Evolutionary conservation across 2,888 invertebrate species (phyloP), one percentile per base, ranked within the genome.

Genomic region (Polyommatus icarus): DNA sequence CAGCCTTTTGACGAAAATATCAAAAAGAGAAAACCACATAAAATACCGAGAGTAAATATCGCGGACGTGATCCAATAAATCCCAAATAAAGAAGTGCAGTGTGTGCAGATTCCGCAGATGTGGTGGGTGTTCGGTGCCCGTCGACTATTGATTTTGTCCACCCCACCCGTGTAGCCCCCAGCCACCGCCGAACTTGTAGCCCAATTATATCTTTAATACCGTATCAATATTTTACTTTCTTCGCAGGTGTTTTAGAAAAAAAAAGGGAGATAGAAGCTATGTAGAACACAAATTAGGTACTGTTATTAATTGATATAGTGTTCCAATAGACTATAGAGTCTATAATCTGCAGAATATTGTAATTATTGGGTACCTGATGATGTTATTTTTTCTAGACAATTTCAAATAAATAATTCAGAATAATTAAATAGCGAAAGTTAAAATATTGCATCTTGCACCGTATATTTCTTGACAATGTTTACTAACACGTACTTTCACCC

Each of bases 71-170:
- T 85, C 84, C 86, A 86, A 89, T 87, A 87, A 88, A 85, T 87
- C 85, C 84, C 85, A 86, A 89, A 91, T 91, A 90, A 91, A 91
- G 89, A 91, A 88, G 89, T 86, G 87, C 89, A 87, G 87, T 90
- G 91, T 92, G 92, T 91, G 91, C 90, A 89, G 86, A 91, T 88
- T 87, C 86, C 87, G 86, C 84, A 87, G 84, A 83, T 88, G 89
- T 90, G 88, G 89, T 83, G 81, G 90, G 88, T 87, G 90, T 89
- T 91, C 89, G 88, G 88, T 88, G 90, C 89, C 88, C 87, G 67
- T 86, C 87, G 88, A 91, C 89, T 93, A 94, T 94, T 92, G 93
- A 94, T 94, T 93, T 93, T 93, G 91, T 92, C 90, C 93, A 91
- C 93, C 93, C 93, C 92, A 88, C 88, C 88, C 87, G 90, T 86